Conservation (phyloP, 2,113 vertebrate species). For the Strix uralensis region DNA sequence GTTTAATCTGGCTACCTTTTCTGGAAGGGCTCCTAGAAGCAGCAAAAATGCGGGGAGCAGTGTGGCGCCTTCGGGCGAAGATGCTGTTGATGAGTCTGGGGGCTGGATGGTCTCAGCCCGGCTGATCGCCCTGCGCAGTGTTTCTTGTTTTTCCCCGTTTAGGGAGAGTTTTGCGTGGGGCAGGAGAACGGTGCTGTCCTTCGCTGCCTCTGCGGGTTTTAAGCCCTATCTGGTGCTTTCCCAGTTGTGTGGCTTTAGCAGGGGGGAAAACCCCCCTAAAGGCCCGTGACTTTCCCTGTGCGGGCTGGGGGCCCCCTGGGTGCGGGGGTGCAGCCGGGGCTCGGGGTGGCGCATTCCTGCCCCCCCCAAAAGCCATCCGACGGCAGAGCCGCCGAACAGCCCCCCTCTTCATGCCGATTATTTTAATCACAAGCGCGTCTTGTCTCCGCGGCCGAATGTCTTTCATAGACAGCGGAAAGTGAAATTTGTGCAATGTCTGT, state of each 20-base stretch:
- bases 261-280: not conserved
- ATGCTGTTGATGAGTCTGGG: not conserved
- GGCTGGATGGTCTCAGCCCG: not conserved
- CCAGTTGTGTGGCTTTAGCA: not conserved
- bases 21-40: not conserved
- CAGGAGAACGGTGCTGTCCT: not conserved
- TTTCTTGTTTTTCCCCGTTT: not conserved
- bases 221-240: not conserved
- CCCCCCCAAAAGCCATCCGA: slow-evolving; percentile 35
- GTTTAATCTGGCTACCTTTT: not conserved
- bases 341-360: slow-evolving; percentile 13
- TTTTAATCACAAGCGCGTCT: slow-evolving; percentile 63
- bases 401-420: slow-evolving; percentile 52
- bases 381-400: slow-evolving; percentile 32
- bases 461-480: slow-evolving; percentile 70
- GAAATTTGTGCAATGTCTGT: slow-evolving; percentile 83
- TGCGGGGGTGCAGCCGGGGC: not conserved
- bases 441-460: slow-evolving; percentile 66
- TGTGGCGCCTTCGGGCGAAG: not conserved
- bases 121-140: fast-evolving
- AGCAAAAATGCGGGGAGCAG: not conserved
- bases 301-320: not conserved
- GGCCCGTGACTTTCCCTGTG: fast-evolving
- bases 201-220: not conserved
- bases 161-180: fast-evolving